Conservation (phyloP, 2,113 vertebrate genomes). For the Megatriorchis doriae region DNA sequence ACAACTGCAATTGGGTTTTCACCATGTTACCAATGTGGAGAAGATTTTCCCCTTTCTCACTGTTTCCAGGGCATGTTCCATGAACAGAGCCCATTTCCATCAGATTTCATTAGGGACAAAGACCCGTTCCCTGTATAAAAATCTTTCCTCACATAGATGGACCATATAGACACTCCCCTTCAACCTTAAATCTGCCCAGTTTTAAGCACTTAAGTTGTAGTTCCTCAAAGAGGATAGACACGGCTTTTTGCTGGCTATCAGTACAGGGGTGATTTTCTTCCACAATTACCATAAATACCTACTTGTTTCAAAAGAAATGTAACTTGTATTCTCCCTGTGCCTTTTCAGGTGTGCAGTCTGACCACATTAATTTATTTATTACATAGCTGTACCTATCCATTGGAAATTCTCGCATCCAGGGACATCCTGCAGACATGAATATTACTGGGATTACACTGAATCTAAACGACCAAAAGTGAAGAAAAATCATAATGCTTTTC, state of each 20-base stretch:
- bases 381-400: neutral
- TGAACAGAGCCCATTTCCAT: neutral
- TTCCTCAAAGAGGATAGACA: neutral
- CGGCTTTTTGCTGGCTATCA: neutral
- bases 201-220: neutral
- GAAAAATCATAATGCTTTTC: neutral
- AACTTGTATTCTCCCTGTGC: conserved; percentile 4
- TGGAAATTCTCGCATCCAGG: neutral
- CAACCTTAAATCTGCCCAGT: neutral
- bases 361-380: neutral
- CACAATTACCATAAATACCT: conserved; percentile 9
- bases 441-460: neutral
- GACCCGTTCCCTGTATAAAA: neutral
- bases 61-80: neutral
- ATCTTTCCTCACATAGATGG: neutral
- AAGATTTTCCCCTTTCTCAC: neutral
- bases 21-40: neutral
- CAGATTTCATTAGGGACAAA: neutral
- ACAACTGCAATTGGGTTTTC: neutral
- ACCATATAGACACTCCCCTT: neutral
- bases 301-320: conserved; percentile 4
- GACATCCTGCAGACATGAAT: neutral
- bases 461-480: neutral
- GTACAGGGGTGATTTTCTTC: neutral
- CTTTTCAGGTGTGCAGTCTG: neutral